phyloP scores from a whole-genome alignment of 2,888 invertebrate species.

The Volucella zonaria region DNA sequence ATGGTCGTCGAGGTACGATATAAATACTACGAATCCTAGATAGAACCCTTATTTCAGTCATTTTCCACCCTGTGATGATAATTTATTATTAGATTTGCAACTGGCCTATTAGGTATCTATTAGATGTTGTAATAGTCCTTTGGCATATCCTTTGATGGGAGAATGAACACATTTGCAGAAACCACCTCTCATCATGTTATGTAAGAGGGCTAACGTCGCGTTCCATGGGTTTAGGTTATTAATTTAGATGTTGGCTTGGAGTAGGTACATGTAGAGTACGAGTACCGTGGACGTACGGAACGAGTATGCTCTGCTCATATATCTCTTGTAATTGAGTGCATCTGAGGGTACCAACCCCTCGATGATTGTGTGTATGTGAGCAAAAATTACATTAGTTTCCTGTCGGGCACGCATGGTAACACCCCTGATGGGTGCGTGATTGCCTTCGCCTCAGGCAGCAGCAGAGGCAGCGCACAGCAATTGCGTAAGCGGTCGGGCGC shows the following conservation, averaged over 20 bases:
- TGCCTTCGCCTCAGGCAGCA: constrained; percentile 67
- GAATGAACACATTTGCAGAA: constrained; percentile 48
- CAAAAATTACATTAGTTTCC: constrained; percentile 70
- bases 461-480: constrained; percentile 3
- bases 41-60: background rate
- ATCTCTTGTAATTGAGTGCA: constrained; percentile 66
- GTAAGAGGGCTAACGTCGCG: constrained; percentile 12
- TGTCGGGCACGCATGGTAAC: constrained; percentile 64
- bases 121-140: constrained; percentile 52
- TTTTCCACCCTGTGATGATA: constrained; percentile 27
- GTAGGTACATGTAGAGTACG: constrained; percentile 14
- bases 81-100: constrained; percentile 73
- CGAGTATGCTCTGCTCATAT: constrained; percentile 28
- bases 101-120: constrained; percentile 73
- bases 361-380: constrained; percentile 14
- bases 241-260: constrained; percentile 48
- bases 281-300: too few relatives aligned
- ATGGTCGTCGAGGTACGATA: background rate
- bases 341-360: constrained; percentile 26
- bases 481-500: constrained; percentile 54
- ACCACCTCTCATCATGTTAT: constrained; percentile 15
- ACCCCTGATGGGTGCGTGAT: constrained; percentile 68
- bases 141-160: constrained; percentile 21
- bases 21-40: too few relatives aligned
- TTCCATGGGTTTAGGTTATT: constrained; percentile 28